Base-by-base conservation (phyloP, 2,888 invertebrate genomes). In the Athalia rosae region DNA sequence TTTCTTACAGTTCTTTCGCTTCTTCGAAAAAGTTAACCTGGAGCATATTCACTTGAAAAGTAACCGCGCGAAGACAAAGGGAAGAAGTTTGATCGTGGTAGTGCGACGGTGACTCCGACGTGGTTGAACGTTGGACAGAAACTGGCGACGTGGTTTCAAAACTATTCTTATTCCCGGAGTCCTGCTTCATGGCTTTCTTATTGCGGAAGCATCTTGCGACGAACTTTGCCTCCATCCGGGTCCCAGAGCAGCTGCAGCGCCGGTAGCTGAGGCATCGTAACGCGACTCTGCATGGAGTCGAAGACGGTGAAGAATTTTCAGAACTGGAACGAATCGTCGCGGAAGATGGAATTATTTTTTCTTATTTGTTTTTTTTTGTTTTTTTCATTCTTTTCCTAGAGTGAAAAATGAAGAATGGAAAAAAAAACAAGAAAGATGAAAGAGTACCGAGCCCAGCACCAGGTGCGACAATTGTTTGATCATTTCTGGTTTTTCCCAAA, bases 151-250 rank as follows among this genome's bases (percentile, higher is more conserved):
- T 79, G 78, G 79, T 81, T 80, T 80, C 78, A 77, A 79, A 82
- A 82, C 80, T 81, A 81, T 81, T 80, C 79, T 76, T 71, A 71
- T 71, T 77, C 80, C 73, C 79, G 64, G 50, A 11, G 76, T 15
- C 58, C 78, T 59, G 63, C 58, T 43, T 13, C 71, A 48, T 71
- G 74, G 73, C 76, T 79, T 83, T 84, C 81, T 82, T 81, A 80
- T 82, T 80, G 82, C 82, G 82, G 81, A 82, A 84, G 79, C 83
- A 84, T 85, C 83, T 85, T 83, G 81, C 77, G 67, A 69, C 77
- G 81, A 81, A 76, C 82, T 81, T 73, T 71, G 15, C 79, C 56
- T 64, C 45, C 61, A 11, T 62, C 71, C 76, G 66, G 76, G 77
- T 53, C 50, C 74, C 74, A 76, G 77, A 80, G 77, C 83, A 81